Base-by-base conservation (phyloP, 1,140 invertebrate species). In the Penaeus vannamei region DNA sequence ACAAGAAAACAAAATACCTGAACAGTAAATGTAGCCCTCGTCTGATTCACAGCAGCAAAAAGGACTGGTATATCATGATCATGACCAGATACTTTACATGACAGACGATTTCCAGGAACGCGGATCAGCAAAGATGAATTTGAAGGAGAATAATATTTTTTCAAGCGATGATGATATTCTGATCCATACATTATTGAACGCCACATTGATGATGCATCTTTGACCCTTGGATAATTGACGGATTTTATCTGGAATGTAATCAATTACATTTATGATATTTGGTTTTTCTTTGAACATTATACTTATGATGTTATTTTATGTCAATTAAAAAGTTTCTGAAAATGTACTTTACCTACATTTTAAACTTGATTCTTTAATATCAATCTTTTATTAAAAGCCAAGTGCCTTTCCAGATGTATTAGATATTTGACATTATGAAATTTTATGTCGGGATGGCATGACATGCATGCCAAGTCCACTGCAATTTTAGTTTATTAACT, bases 91-190 rank as follows among this genome's bases (percentile, higher is more conserved):
- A n/a, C 0, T 29, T 26, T 29, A n/a, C 72, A 76, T 0, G 29
- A 36, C 42, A 76, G 26, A 36, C 17, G 42, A 26, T 76, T 32
- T 36, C 42, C 72, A 76, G 72, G 72, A 26, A 36, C 26, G 5
- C 10, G 72, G 22, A 76, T 76, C 29, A 76, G 12, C 29, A 76
- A 20, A 32, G 72, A 76, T 32, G 72, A 76, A 76, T 76, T 76
- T 76, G 72, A 76, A 32, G 72, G 72, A 76, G 72, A 76, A 76
- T 19, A 76, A 26, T 76, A 76, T 29, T 76, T 76, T 76, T 76
- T 76, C 26, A 76, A 26, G 2, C 22, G 72, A 32, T 76, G 72
- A 32, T 22, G 17, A 36, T 76, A 76, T 7, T 22, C 22, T 19
- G 72, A 76, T 36, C 0, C 72, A 76, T 76, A 76, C 72, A 76